Evolutionary conservation across 2,113 vertebrate species (phyloP).

Genomic region (Hystrix brachyura): DNA sequence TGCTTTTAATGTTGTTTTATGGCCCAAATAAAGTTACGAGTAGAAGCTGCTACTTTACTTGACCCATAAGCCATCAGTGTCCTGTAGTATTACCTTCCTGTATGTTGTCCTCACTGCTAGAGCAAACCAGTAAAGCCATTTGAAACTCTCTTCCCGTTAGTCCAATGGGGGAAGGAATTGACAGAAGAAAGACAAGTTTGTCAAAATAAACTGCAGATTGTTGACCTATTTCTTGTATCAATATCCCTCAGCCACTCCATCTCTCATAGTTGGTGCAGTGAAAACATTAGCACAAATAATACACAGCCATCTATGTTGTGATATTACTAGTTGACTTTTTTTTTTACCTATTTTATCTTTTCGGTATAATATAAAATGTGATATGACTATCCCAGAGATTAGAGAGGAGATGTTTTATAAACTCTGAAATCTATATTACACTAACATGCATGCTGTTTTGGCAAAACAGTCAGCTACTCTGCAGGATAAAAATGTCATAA

Average conservation of each 20-base stretch:
- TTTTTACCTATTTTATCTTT: neutral
- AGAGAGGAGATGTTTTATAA: conserved; percentile 45
- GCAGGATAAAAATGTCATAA: conserved; percentile 40
- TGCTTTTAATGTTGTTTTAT: neutral
- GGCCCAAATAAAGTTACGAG: neutral
- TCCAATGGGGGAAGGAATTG: neutral
- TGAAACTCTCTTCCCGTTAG: neutral
- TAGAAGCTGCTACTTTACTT: neutral
- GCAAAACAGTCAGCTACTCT: conserved; percentile 46
- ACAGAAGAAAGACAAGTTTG: neutral
- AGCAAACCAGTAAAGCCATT: neutral
- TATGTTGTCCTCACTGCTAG: neutral
- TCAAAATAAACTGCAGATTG: conserved; percentile 9
- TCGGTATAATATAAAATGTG: neutral
- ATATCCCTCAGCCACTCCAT: neutral
- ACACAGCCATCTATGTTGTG: neutral
- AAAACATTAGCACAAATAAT: neutral
- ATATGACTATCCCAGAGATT: conserved; percentile 37
- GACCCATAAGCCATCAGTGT: neutral
- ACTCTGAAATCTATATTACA: conserved; percentile 53
- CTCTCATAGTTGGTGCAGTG: neutral
- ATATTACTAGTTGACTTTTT: neutral
- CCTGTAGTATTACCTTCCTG: neutral
- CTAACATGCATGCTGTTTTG: conserved; percentile 26
- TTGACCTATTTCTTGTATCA: conserved; percentile 8